phyloP scores from a whole-genome alignment of 2,113 vertebrate species.

The Grantiella picta region DNA sequence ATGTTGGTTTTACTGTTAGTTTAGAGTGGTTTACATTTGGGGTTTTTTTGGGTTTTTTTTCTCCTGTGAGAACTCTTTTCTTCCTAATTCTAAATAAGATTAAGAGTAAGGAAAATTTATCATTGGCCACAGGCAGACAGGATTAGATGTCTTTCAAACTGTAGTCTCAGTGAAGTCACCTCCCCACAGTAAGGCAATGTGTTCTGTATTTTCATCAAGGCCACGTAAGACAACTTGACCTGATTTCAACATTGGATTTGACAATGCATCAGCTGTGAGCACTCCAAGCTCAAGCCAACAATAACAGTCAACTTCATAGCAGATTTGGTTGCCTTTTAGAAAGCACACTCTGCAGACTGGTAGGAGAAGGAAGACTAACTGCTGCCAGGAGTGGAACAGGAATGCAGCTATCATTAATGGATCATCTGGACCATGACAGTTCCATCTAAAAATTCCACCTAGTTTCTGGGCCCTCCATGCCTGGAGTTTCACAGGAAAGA shows the following conservation, averaged over 20 bases:
- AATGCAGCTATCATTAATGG: neutral
- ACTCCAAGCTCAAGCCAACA: neutral
- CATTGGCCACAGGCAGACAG: neutral
- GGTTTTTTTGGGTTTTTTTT: too few relatives aligned
- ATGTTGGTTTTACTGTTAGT: neutral
- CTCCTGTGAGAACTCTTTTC: neutral
- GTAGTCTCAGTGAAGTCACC: neutral
- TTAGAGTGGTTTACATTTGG: neutral
- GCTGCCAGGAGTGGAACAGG: neutral
- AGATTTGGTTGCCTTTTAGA: neutral
- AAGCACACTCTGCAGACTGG: neutral
- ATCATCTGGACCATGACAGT: neutral
- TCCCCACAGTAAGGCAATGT: neutral
- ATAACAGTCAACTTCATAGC: neutral
- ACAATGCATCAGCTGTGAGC: neutral
- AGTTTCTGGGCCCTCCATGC: neutral
- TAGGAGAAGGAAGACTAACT: neutral
- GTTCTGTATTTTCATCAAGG: neutral
- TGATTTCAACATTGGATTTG: neutral
- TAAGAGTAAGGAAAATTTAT: neutral
- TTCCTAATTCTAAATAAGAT: neutral
- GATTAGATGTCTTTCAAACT: neutral
- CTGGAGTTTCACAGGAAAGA: neutral
- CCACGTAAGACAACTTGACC: neutral
- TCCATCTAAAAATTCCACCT: neutral